A percentile compares a stretch with the other conserved stretches of the same genome.
These are phyloP conservation scores for Apotomis turbidana DNA, from an alignment of 2,888 invertebrate species.

Conservation along the genomic window DNA sequence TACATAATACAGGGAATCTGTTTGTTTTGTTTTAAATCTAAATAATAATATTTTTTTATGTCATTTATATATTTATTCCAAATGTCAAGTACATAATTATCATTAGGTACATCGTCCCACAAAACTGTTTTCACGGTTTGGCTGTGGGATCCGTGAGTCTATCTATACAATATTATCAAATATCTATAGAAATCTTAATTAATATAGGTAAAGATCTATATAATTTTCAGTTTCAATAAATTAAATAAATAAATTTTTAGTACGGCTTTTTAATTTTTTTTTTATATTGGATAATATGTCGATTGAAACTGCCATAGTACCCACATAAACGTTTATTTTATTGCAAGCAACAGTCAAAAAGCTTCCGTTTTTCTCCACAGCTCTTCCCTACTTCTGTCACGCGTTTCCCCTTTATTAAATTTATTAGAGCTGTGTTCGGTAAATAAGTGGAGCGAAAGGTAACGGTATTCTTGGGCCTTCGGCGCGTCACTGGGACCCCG, in stretches of 20 bases:
- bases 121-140: no score
- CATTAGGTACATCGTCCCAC: no score
- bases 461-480: slow-evolving; percentile 58
- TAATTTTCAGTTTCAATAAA: no score
- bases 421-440: slow-evolving; percentile 73
- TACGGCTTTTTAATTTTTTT: no score
- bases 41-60: background rate
- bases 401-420: slow-evolving; percentile 74
- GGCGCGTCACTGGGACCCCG: slow-evolving; percentile 69
- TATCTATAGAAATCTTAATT: no score
- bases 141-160: no score
- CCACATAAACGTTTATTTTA: slow-evolving; percentile 3
- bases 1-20: background rate
- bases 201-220: no score
- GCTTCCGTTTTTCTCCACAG: slow-evolving; percentile 52
- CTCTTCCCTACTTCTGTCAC: slow-evolving; percentile 62
- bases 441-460: slow-evolving; percentile 72
- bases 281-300: background rate
- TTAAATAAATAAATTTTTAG: no score
- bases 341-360: slow-evolving; percentile 42
- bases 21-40: background rate
- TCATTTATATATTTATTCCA: no score
- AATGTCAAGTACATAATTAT: no score
- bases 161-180: no score
- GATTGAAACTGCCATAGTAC: background rate